Conservation (phyloP, 2,113 vertebrate genomes). For the Pterocles orientalis region DNA sequence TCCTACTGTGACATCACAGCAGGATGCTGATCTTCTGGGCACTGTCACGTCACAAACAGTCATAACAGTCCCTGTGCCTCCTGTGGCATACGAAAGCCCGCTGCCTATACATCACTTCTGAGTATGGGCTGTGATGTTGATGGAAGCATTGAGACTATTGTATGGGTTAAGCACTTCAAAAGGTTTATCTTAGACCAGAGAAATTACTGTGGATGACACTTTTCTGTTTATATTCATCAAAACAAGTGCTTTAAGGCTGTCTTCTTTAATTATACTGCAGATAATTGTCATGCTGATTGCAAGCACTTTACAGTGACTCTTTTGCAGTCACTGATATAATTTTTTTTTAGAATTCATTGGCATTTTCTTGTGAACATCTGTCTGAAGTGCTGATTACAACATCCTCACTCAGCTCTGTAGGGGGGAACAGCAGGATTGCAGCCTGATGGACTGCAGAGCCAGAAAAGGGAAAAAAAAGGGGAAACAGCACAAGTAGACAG, state of each 20-base stretch:
- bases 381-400: conserved; percentile 37
- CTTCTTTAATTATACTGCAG: background rate
- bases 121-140: background rate
- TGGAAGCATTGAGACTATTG: background rate
- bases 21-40: background rate
- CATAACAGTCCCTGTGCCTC: background rate
- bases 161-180: background rate
- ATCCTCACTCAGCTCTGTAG: background rate
- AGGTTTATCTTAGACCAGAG: background rate
- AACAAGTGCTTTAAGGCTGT: background rate
- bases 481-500: background rate
- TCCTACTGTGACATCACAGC: background rate
- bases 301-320: background rate
- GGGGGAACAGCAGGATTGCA: background rate
- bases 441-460: background rate
- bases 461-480: background rate
- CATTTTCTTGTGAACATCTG: conserved; percentile 3
- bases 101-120: background rate
- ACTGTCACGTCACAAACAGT: background rate
- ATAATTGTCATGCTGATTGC: conserved; percentile 23
- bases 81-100: accelerated
- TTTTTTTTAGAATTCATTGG: background rate
- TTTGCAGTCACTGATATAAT: background rate
- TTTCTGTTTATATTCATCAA: background rate
- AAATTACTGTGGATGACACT: background rate